phyloP scores from a whole-genome alignment of 2,888 invertebrate genomes.

The Barypeithes pellucidus region DNA sequence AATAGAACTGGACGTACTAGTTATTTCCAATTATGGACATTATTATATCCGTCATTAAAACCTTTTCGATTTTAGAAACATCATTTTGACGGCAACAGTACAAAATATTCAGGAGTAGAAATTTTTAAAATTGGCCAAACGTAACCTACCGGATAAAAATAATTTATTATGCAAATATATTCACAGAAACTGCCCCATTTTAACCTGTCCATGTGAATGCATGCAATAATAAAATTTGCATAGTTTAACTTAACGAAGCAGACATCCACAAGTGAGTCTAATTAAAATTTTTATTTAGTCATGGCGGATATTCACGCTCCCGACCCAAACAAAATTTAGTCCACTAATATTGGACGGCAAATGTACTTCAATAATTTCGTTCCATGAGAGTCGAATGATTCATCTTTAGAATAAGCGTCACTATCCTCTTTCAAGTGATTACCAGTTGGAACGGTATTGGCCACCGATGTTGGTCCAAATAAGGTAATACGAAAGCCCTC shows the following conservation, averaged over 20 bases:
- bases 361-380: too few relatives aligned
- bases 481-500: too few relatives aligned
- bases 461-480: too few relatives aligned
- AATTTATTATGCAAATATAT: conserved; percentile 19
- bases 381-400: too few relatives aligned
- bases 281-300: conserved; percentile 30
- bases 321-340: conserved; percentile 24
- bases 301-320: conserved; percentile 12
- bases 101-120: background rate
- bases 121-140: background rate
- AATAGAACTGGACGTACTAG: too few relatives aligned
- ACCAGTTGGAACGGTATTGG: too few relatives aligned
- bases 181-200: conserved; percentile 15
- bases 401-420: too few relatives aligned
- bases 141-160: conserved; percentile 6
- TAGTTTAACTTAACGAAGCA: conserved; percentile 27
- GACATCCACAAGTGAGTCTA: conserved; percentile 28
- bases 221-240: conserved; percentile 30
- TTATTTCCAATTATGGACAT: too few relatives aligned
- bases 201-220: conserved; percentile 13
- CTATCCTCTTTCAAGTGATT: too few relatives aligned
- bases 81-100: background rate
- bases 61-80: too few relatives aligned
- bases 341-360: too few relatives aligned
- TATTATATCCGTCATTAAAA: too few relatives aligned